Percentiles rank a stretch among this genome's conserved stretches.
Conservation (phyloP, 1,140 invertebrate genomes). For the Drosophila sucinea region DNA sequence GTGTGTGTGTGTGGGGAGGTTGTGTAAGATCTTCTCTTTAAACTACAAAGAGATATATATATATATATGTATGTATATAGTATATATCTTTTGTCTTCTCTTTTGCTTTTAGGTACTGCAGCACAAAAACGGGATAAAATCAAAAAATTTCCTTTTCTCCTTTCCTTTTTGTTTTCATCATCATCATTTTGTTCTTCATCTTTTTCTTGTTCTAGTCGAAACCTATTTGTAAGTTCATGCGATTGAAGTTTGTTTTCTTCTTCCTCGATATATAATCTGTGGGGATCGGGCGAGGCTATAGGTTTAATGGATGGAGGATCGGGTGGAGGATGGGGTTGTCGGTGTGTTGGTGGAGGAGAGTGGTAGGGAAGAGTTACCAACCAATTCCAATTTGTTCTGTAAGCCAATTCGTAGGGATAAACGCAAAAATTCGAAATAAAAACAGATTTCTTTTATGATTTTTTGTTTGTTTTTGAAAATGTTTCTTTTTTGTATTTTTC, state of each 20-base stretch:
- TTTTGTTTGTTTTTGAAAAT: slow-evolving; percentile 71
- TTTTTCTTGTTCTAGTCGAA: slow-evolving; percentile 45
- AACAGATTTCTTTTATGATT: slow-evolving; percentile 62
- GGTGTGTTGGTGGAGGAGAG: no score
- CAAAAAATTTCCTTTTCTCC: slow-evolving; percentile 22
- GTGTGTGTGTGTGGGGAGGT: neutral
- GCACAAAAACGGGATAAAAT: slow-evolving; percentile 46
- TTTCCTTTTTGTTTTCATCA: neutral
- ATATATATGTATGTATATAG: neutral
- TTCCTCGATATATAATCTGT: neutral
- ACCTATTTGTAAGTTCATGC: slow-evolving; percentile 57
- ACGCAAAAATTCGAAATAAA: slow-evolving; percentile 66
- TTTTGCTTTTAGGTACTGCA: slow-evolving; percentile 62
- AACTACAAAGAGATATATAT: slow-evolving; percentile 19
- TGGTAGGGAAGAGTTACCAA: slow-evolving; percentile 20
- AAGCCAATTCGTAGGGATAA: slow-evolving; percentile 51
- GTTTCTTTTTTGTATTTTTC: slow-evolving; percentile 53
- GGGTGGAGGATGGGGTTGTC: neutral
- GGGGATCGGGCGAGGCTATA: neutral
- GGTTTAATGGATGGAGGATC: neutral
- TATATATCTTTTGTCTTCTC: neutral
- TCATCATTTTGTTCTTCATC: neutral
- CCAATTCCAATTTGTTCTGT: slow-evolving; percentile 22
- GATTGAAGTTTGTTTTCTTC: slow-evolving; percentile 27
- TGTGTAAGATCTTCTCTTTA: neutral